phyloP scores from a whole-genome alignment of 2,888 invertebrate species.

The Andrena hattorfiana region DNA sequence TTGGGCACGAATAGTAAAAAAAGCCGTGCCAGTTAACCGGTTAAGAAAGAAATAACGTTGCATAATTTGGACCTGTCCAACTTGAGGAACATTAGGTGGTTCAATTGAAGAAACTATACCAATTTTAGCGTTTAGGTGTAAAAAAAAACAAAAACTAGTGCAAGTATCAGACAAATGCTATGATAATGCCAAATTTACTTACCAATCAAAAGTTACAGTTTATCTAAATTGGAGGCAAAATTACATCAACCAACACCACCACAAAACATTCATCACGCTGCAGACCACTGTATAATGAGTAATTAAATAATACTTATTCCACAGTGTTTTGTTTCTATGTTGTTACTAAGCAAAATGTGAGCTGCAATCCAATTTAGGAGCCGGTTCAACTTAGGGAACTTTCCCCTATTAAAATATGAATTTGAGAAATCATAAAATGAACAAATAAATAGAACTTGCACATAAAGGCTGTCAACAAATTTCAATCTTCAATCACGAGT shows the following conservation, averaged over 20 bases:
- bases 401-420: no score
- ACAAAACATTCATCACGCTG: not conserved
- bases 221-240: not conserved
- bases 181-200: no score
- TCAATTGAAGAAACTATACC: not conserved
- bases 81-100: not conserved
- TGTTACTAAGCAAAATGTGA: not conserved
- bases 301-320: no score
- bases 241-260: not conserved
- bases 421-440: no score
- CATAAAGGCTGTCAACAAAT: no score
- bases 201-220: slow-evolving; percentile 3
- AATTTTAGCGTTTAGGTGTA: no score
- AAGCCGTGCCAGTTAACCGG: no score
- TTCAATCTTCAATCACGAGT: no score
- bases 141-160: not conserved
- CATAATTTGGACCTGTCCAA: not conserved
- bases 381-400: not conserved
- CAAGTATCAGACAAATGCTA: not conserved
- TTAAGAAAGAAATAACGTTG: not conserved
- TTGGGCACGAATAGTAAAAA: no score
- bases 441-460: no score
- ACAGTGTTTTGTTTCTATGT: not conserved
- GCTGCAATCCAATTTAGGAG: not conserved
- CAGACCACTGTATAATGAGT: no score